A percentile compares a stretch with the other conserved stretches of the same genome.
phyloP scores from a whole-genome alignment of 1,140 invertebrate genomes.

The Diploscapter pachys region DNA sequence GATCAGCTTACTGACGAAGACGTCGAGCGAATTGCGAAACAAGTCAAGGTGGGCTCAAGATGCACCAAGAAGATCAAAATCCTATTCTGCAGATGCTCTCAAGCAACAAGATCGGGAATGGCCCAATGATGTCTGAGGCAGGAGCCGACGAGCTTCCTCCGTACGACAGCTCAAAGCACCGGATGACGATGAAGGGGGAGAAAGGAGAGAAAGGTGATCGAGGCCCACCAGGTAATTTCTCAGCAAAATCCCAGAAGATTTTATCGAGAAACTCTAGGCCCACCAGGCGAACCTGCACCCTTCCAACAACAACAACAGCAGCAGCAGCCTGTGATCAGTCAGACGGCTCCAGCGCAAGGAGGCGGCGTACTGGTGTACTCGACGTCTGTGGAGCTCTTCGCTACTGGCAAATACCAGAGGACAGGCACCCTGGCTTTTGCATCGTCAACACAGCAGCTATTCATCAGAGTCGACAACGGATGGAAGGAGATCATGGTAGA shows the following conservation, averaged over 20 bases:
- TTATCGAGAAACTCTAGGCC: conserved; percentile 21
- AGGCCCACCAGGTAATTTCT: neutral
- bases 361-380: conserved; percentile 42
- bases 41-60: conserved; percentile 9
- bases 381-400: conserved; percentile 46
- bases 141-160: neutral
- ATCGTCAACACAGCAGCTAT: conserved; percentile 50
- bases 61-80: too few species aligned
- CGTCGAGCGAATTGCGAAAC: conserved; percentile 42
- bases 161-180: too few species aligned
- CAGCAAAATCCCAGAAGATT: conserved; percentile 10
- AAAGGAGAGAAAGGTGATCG: conserved; percentile 39
- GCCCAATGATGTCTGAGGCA: conserved; percentile 20
- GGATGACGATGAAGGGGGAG: conserved; percentile 36
- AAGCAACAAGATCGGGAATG: too few species aligned
- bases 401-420: conserved; percentile 25
- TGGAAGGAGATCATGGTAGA: conserved; percentile 43
- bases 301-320: conserved; percentile 34
- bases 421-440: conserved; percentile 45
- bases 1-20: conserved; percentile 43
- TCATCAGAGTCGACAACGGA: conserved; percentile 45
- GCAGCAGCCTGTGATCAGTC: conserved; percentile 42
- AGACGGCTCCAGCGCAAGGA: conserved; percentile 13
- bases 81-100: too few species aligned
- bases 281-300: conserved; percentile 31